phyloP scores from a whole-genome alignment of 2,113 vertebrate species.

The Nothobranchius kuhntae region DNA sequence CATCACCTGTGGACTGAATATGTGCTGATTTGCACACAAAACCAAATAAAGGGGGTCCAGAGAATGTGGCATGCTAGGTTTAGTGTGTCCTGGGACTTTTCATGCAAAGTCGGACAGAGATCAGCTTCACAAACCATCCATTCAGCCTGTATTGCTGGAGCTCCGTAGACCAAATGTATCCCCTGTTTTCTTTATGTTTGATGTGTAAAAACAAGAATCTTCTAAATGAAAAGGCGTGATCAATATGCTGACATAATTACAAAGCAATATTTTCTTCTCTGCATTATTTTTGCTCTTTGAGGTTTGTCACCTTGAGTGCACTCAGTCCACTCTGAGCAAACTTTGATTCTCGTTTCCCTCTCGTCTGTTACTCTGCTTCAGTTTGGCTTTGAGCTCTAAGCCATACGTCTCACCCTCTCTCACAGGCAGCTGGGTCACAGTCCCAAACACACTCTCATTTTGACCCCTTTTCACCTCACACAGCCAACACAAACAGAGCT shows the following conservation, averaged over 20 bases:
- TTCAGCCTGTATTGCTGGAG: no score
- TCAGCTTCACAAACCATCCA: no score
- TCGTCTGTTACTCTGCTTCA: not conserved
- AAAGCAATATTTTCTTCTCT: constrained; percentile 3
- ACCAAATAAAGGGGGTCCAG: no score
- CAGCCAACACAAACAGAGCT: not conserved
- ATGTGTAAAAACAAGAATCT: not conserved
- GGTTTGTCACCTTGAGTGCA: constrained; percentile 23
- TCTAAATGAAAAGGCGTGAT: not conserved
- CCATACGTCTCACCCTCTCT: constrained; percentile 17
- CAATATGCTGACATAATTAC: not conserved
- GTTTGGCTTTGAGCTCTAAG: constrained; percentile 16
- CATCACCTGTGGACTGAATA: no score
- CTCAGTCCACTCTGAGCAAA: not conserved
- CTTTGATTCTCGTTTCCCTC: constrained; percentile 14
- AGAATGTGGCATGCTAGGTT: no score
- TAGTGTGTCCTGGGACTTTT: no score
- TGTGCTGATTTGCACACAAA: no score
- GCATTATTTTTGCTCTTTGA: not conserved
- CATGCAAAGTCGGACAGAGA: no score
- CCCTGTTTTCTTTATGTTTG: constrained; percentile 12
- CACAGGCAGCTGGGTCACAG: constrained; percentile 13
- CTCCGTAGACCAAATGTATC: not conserved
- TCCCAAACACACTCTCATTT: not conserved
- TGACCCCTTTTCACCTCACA: not conserved